These are phyloP conservation scores for Urocitellus parryii DNA, from an alignment of 2,113 vertebrate genomes.

Conservation along the genomic window DNA sequence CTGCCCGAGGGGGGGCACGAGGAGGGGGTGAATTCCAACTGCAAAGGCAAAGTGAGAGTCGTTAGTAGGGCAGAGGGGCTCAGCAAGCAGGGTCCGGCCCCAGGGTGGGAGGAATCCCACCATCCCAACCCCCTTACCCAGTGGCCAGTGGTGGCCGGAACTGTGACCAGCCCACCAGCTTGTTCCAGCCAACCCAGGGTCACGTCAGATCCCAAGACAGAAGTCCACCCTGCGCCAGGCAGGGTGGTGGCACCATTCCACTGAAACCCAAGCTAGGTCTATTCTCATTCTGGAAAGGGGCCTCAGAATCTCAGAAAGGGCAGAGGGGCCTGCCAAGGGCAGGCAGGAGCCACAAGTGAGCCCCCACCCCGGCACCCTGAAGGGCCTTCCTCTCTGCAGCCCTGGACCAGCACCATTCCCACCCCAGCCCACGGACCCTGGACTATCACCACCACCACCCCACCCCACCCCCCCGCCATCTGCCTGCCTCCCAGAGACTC, in stretches of 20 bases:
- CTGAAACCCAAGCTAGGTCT: constrained; percentile 46
- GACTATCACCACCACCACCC: neutral
- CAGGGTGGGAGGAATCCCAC: neutral
- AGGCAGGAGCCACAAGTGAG: neutral
- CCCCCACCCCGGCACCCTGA: neutral
- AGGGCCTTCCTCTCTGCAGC: neutral
- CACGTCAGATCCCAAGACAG: neutral
- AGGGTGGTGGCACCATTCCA: neutral
- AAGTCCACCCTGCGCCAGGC: constrained; percentile 31
- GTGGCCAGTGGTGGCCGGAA: no score
- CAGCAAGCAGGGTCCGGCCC: constrained; percentile 8
- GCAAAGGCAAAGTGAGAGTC: constrained; percentile 59
- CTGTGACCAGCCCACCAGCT: neutral
- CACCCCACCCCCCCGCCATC: accelerated
- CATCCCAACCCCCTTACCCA: neutral
- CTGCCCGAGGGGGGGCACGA: neutral
- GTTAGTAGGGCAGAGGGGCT: constrained; percentile 17
- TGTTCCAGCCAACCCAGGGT: neutral
- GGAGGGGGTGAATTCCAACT: constrained; percentile 44
- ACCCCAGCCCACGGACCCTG: neutral
- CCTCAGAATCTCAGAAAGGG: neutral
- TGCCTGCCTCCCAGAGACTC: neutral
- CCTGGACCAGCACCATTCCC: neutral
- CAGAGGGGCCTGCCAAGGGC: neutral
- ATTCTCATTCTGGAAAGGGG: constrained; percentile 12